Percentiles rank a stretch among this genome's conserved stretches.
Evolutionary conservation across 2,888 invertebrate species (phyloP).

Genomic region (Meliscaeva auricollis): DNA sequence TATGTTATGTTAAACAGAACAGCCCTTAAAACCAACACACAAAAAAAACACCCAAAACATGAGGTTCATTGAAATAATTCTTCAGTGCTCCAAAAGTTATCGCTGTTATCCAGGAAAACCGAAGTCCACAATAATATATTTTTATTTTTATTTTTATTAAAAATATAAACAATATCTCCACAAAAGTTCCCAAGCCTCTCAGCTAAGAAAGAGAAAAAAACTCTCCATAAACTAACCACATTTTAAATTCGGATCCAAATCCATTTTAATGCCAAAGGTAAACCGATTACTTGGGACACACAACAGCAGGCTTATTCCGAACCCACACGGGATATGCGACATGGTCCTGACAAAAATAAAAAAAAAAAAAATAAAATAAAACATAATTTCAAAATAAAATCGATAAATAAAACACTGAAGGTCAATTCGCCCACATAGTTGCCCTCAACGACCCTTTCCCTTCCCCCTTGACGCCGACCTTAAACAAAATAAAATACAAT

Average conservation of each 20-base stretch:
- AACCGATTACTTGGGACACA: slow-evolving; percentile 82
- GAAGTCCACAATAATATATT: no score
- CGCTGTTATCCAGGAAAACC: no score
- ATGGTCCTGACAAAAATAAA: slow-evolving; percentile 78
- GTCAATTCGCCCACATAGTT: slow-evolving; percentile 8
- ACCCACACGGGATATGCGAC: slow-evolving; percentile 79
- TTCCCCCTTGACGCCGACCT: neutral
- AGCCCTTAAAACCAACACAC: no score
- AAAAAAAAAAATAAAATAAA: slow-evolving; percentile 17
- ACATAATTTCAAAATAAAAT: slow-evolving; percentile 32
- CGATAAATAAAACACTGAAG: slow-evolving; percentile 36
- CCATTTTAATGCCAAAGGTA: slow-evolving; percentile 82
- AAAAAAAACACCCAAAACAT: no score
- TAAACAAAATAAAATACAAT: neutral
- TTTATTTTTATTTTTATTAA: neutral
- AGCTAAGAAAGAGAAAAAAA: neutral
- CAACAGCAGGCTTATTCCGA: slow-evolving; percentile 82
- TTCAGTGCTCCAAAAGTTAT: no score
- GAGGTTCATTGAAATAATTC: no score
- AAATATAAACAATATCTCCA: slow-evolving; percentile 3
- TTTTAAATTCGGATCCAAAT: slow-evolving; percentile 80
- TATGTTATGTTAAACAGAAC: no score
- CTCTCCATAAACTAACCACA: slow-evolving; percentile 43
- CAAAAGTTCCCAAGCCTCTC: neutral
- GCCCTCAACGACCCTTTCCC: no score